Percentiles rank a stretch among this genome's conserved stretches.
Evolutionary conservation across 2,113 vertebrate genomes (phyloP).

Genomic region (Silurus asotus): DNA sequence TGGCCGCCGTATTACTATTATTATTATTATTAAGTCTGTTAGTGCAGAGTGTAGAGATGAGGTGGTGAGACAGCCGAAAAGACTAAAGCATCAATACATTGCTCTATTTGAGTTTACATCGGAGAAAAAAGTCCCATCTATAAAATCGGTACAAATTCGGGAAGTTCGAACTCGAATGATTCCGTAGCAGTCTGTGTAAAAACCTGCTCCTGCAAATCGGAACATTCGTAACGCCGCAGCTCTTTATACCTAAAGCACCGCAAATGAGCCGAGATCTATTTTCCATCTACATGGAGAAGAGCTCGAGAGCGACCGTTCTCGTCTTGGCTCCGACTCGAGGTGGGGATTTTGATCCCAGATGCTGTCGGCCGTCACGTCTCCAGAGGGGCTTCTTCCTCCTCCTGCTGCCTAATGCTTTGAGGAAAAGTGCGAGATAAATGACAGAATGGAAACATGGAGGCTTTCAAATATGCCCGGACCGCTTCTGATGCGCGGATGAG

Average conservation of each 20-base stretch:
- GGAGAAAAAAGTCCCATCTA: background rate
- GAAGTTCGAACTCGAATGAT: background rate
- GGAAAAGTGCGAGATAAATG: conserved; percentile 23
- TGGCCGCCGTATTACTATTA: no score
- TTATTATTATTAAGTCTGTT: background rate
- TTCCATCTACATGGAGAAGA: background rate
- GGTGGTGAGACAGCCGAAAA: background rate
- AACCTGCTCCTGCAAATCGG: background rate
- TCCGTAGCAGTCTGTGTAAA: background rate
- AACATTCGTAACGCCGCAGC: background rate
- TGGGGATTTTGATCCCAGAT: background rate
- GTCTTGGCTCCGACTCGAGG: background rate
- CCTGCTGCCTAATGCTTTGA: background rate
- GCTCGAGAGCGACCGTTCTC: background rate
- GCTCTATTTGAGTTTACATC: conserved; percentile 45
- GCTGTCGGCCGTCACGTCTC: background rate
- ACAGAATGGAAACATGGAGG: conserved; percentile 40
- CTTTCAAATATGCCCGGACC: conserved; percentile 30
- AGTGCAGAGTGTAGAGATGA: background rate
- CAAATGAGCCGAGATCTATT: background rate
- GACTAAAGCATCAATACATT: background rate
- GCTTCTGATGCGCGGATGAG: conserved; percentile 41
- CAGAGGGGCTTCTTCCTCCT: background rate
- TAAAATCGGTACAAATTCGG: background rate
- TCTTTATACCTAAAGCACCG: background rate